A percentile compares a stretch with the other conserved stretches of the same genome.
Conservation (phyloP, 2,113 vertebrate genomes). For the Dasyornis broadbenti region DNA sequence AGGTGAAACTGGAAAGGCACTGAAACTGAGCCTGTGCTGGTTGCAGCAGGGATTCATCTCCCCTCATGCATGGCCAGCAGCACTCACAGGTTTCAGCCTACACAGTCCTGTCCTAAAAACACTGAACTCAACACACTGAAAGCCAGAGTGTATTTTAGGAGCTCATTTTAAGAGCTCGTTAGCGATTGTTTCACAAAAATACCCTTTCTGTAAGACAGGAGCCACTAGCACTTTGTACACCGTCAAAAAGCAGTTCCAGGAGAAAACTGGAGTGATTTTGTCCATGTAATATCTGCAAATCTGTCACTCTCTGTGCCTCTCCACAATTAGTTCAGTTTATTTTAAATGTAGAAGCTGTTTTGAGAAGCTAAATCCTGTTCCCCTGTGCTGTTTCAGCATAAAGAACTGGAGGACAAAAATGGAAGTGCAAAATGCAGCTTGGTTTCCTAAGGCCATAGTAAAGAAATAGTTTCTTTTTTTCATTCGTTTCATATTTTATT, state of each 20-base stretch:
- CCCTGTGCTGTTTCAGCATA: not conserved
- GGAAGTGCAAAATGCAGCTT: not conserved
- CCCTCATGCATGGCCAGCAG: not conserved
- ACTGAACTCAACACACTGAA: not conserved
- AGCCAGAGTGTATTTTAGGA: not conserved
- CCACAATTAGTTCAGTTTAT: not conserved
- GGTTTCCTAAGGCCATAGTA: not conserved
- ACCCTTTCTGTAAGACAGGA: not conserved
- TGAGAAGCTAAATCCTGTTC: not conserved
- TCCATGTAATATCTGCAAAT: not conserved
- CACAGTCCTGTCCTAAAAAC: not conserved
- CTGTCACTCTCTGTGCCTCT: not conserved
- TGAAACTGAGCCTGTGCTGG: not conserved
- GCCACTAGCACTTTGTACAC: too few relatives aligned
- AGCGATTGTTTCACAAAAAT: not conserved
- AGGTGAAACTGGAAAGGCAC: not conserved
- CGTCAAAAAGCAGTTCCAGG: not conserved
- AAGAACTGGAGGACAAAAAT: not conserved
- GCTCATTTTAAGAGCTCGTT: not conserved
- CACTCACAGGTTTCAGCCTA: not conserved
- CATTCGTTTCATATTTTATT: not conserved
- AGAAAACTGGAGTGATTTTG: not conserved
- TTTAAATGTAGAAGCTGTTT: not conserved
- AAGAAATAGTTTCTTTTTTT: not conserved
- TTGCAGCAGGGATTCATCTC: not conserved